Base-by-base conservation (phyloP, 2,888 invertebrate genomes). In the Rhogogaster chlorosoma region DNA sequence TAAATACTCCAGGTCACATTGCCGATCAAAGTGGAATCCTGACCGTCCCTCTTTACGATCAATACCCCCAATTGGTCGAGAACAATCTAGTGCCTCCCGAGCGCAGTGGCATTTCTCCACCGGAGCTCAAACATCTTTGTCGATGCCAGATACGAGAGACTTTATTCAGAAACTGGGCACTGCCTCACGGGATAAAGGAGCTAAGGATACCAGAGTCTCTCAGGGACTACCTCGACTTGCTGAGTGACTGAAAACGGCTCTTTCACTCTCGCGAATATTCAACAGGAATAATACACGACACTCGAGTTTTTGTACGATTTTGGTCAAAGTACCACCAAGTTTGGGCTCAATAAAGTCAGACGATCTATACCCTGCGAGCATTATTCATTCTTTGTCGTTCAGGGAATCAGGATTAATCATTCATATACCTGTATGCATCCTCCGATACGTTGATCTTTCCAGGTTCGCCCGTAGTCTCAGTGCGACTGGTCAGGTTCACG, bases 401-500 rank as follows among this genome's bases (percentile, higher is more conserved):
- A 6, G n/a, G 0, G 4, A 71, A 38, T 29, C 5, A 15, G 15
- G 3, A 36, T n/a, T 71, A 71, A 77, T 84, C 64, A 83, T 36
- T 77, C 2, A 10, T 53, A 94, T 94, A 98, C 98, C 96, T 96
- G 94, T 98, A 98, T 86, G 98, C 98, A 90, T 97, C 97, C 92
- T 98, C 98, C 75, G 98, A 98, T 87, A 98, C 98, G 93, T 98
- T 98, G 89, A 98, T 98, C 90, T 96, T 96, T 32, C 98, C 98
- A 18, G 97, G 96, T 78, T 96, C 96, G 0, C 98, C 98, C 0
- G 98, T 98, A 29, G 98, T 98, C 94, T 99, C 98, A 1, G 98
- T 98, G 86, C 98, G 96, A 93, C 98, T 98, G 84, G 98, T 98
- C 86, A 98, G 93, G 94, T 99, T 99, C 18, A 99, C 98, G 0